A percentile compares a stretch with the other conserved stretches of the same genome.
phyloP scores from a whole-genome alignment of 2,113 vertebrate species.

The Anseranas semipalmata region DNA sequence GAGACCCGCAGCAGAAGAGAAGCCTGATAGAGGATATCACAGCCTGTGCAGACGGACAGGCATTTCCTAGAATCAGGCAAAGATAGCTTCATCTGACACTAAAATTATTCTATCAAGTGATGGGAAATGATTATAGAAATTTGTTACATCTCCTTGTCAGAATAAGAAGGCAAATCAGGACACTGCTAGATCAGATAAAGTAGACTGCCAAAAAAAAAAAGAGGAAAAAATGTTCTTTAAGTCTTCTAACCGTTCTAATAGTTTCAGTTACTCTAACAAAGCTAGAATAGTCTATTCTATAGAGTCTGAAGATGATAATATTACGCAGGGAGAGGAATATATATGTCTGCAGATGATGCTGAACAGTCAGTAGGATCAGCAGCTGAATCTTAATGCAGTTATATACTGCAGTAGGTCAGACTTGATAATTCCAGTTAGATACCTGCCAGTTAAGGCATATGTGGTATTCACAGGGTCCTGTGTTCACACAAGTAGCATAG shows the following conservation, averaged over 20 bases:
- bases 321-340: neutral
- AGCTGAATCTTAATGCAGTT: neutral
- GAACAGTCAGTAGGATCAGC: neutral
- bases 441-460: neutral
- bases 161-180: constrained; percentile 44
- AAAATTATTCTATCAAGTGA: constrained; percentile 35
- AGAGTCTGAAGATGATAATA: neutral
- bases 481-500: neutral
- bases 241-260: constrained; percentile 1
- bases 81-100: constrained; percentile 1
- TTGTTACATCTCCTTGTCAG: constrained; percentile 36
- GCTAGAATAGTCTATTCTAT: neutral
- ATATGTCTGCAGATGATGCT: neutral
- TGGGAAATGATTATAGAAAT: constrained; percentile 52
- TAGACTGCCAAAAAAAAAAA: neutral
- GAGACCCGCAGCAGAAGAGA: neutral
- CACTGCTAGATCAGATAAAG: constrained; percentile 43
- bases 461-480: neutral
- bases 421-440: neutral
- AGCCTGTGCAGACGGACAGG: neutral
- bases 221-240: neutral
- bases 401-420: neutral
- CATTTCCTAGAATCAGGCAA: constrained; percentile 7
- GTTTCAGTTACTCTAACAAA: neutral
- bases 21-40: neutral